Conservation (phyloP, 1,140 invertebrate genomes). For the Homalodisca vitripennis region DNA sequence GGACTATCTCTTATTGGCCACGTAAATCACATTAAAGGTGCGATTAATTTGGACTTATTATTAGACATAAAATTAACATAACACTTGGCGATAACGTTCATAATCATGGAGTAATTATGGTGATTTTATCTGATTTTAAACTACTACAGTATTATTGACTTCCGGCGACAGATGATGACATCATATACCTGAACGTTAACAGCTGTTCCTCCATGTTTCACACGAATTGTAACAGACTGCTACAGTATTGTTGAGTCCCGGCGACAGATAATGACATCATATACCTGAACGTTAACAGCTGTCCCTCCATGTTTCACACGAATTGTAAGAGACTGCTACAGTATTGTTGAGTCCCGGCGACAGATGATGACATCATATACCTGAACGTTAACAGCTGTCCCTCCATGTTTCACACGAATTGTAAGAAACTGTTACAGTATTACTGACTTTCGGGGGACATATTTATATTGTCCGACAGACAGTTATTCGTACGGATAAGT, state of each 20-base stretch:
- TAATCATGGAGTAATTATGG: slow-evolving; percentile 21
- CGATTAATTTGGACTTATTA: slow-evolving; percentile 25
- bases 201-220: no score
- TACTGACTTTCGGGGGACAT: neutral
- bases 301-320: no score
- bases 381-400: no score
- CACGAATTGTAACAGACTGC: no score
- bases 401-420: no score
- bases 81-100: slow-evolving; percentile 18
- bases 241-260: slow-evolving; percentile 1
- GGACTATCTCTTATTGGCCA: no score
- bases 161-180: slow-evolving; percentile 14
- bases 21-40: slow-evolving; percentile 24
- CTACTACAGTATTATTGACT: neutral
- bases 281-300: no score
- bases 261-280: slow-evolving; percentile 13
- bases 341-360: slow-evolving; percentile 2
- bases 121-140: slow-evolving; percentile 24
- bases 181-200: no score
- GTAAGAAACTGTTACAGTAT: slow-evolving; percentile 16
- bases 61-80: slow-evolving; percentile 24
- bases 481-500: no score
- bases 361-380: slow-evolving; percentile 19
- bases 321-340: neutral
- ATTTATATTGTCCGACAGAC: no score